Base-by-base conservation (phyloP, 2,888 invertebrate genomes). In the Drosophila flavopinicola region DNA sequence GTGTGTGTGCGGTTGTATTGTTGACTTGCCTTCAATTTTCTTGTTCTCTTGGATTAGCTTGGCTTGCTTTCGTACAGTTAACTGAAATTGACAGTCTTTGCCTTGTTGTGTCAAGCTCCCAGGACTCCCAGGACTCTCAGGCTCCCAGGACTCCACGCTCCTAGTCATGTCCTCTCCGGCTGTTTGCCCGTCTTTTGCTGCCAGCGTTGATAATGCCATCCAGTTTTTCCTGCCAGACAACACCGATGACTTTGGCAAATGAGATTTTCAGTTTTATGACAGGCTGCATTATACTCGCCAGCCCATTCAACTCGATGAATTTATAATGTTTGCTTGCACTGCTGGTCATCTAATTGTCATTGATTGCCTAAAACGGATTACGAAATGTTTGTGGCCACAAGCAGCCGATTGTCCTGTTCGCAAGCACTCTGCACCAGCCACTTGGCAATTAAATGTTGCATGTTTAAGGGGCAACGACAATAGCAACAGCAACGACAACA, bases 1-100 rank as follows among this genome's bases (percentile, higher is more conserved):
- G 11, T 49, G 29, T 45, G 42, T 51, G 45, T 63, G 52, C 30
- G 72, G 57, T 63, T 72, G 82, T 73, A 66, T 73, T 85, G 75
- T 61, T 56, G 76, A 75, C 54, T 54, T 73, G 66, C 45, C 82
- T 77, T 72, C 82, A 58, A 68, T 68, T 80, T 68, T 64, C n/a
- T 61, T 60, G 29, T 51, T 25, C 42, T 47, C 49, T 41, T 59
- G 41, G 33, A 32, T 24, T 37, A 58, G 52, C 54, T 59, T 63
- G 57, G 54, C 32, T 68, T 54, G 63, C 60, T 42, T 48, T 59
- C 49, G 37, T 76, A 59, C 60, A 56, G 65, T 75, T 87, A 85
- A 87, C 80, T 80, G 80, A 56, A 75, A 78, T 75, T 80, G 80
- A 87, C 80, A 80, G 85, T 57, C 67, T 85, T 86, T 87, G 83